Base-by-base conservation (phyloP, 2,888 invertebrate genomes). In the Latrodectus hesperus region DNA sequence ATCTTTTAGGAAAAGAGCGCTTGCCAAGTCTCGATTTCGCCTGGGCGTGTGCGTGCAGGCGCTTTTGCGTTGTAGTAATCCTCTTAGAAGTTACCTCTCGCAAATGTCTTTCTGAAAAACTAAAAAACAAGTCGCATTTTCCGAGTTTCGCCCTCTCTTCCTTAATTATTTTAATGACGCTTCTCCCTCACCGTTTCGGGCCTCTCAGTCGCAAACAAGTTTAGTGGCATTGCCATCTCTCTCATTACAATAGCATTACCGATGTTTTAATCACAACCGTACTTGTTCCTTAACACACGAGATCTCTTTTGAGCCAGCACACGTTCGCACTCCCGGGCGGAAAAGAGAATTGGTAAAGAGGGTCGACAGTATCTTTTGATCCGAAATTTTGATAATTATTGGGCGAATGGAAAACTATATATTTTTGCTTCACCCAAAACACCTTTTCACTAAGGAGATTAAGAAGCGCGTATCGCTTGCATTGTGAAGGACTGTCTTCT, bases 101-200 rank as follows among this genome's bases (percentile, higher is more conserved):
- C 81, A 87, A 60, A 87, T 87, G 86, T 87, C 86, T 87, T 87
- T 87, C 86, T 81, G 86, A 87, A 87, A 87, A 87, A 87, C 86
- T 81, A 81, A 87, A 87, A 87, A 87, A 87, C 86, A 87, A 77
- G 81, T 87, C 86, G 81, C 81, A 81, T 87, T 87, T 81, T 77
- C 86, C 77, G 80, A 81, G 86, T 87, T 87, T 81, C 86, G 86
- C 86, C 38, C 86, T 87, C 86, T 87, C 80, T 87, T 87, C 86
- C 86, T 87, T 87, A 87, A 87, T 87, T 87, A 87, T 87, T 87
- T 87, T 87, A 87, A 87, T 87, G 86, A 87, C 81, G 86, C 77
- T 87, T 85, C 85, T 85, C 74, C 65, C 52, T 64, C 70, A 68
- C 79, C 55, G 65, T 65, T 68, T 80, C 60, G n/a, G 14, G 12